Evolutionary conservation across 2,888 invertebrate species (phyloP), one percentile per base, ranked within the genome.

Genomic region (Pyrochroa serraticornis): DNA sequence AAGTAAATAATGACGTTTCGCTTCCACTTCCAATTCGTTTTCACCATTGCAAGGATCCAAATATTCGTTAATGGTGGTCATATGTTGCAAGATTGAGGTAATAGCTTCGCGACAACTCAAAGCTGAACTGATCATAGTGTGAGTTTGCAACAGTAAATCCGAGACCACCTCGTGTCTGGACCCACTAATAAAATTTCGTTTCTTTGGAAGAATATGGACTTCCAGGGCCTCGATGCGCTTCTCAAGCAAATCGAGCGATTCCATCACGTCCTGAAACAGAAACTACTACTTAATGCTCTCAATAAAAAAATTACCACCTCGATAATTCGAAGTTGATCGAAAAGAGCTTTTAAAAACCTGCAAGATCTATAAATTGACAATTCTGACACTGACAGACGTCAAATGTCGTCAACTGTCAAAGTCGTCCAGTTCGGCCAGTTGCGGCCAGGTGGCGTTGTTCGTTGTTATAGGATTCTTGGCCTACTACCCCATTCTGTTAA

Each of bases 41-140:
- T 80, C 80, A 37, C 80, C 81, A 60, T 75, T 77, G 47, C 70
- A 72, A 1, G 82, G 80, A 63, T 82, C 79, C 44, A 82, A 70
- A 61, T 80, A 81, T 9, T 77, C 76, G 57, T 82, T 82, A 31
- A 83, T 75, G 60, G 80, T 79, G 1, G 77, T 76, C 67, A 83
- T 72, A 48, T 81, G 75, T 62, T 80, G 77, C 38, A 82, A 71
- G 36, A 82, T 76, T 0, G 73, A 69, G 39, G 79, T 80, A 10
- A 81, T 75, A 10, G 80, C 79, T 59, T 83, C 82, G 37, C 83
- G 77, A 47, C 83, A 82, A 56, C 81, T 82, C 10, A 83, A 63
- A 1, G 83, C 82, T 6, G 83, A 81, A 2, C 79, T 76, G 30
- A 83, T 80, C 68, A 83, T 76, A 1, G 81, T 81, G 63, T 83